Conservation (phyloP, 2,113 vertebrate genomes). For the Rousettus leschenaultii region DNA sequence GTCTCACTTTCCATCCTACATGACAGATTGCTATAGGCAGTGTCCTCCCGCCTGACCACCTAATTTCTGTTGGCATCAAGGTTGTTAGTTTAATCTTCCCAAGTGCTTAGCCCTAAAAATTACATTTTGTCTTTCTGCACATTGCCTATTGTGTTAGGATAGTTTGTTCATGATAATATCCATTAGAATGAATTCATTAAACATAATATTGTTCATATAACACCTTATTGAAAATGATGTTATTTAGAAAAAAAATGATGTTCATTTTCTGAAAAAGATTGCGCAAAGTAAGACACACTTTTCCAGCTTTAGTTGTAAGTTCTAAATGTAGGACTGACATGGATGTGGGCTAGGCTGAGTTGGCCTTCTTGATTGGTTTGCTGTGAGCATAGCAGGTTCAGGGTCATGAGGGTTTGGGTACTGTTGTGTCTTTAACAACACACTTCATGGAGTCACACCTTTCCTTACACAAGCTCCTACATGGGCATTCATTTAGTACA, state of each 20-base stretch:
- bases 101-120: neutral
- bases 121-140: neutral
- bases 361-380: neutral
- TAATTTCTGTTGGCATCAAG: neutral
- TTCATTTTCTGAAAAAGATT: conserved; percentile 4
- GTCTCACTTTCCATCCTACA: neutral
- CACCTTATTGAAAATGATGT: neutral
- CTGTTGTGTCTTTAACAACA: neutral
- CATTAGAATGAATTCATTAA: neutral
- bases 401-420: neutral
- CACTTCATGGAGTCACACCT: neutral
- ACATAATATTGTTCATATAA: neutral
- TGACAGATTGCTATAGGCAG: neutral
- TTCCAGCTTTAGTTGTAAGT: neutral
- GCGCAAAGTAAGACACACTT: neutral
- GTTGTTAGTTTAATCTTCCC: neutral
- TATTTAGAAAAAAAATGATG: neutral
- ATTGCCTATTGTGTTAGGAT: neutral
- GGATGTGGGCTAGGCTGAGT: neutral
- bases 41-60: neutral
- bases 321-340: neutral
- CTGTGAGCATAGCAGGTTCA: neutral
- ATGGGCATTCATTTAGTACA: neutral
- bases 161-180: neutral
- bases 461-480: neutral